These are phyloP conservation scores for Hassar affinis DNA, from an alignment of 2,113 vertebrate genomes.

Conservation along the genomic window DNA sequence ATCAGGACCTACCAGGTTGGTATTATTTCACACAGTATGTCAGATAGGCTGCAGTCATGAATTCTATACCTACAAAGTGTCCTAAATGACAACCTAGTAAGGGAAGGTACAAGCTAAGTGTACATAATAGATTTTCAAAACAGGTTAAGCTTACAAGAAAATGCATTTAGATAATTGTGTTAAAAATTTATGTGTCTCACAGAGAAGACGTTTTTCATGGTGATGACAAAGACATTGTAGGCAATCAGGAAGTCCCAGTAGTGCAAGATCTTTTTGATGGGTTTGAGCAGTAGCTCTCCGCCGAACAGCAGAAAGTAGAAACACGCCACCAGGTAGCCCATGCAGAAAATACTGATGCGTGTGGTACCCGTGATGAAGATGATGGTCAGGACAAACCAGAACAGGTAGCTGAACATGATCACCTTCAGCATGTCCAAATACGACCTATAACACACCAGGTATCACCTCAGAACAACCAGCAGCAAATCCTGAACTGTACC, in stretches of 20 bases:
- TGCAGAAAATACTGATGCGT: conserved; percentile 96
- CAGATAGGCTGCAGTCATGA: not conserved
- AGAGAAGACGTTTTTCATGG: conserved; percentile 96
- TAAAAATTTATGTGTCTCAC: conserved; percentile 67
- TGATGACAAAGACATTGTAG: conserved; percentile 97
- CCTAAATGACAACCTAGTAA: not conserved
- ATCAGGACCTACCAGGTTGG: not conserved
- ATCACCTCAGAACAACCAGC: conserved; percentile 10
- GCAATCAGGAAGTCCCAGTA: conserved; percentile 99
- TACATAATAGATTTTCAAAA: not conserved
- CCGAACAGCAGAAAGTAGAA: conserved; percentile 99
- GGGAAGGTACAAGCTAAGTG: not conserved
- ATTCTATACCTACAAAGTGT: not conserved
- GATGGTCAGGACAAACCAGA: conserved; percentile 98
- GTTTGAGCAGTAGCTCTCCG: conserved; percentile 89
- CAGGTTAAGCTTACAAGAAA: not conserved
- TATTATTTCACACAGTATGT: not conserved
- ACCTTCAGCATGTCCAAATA: conserved; percentile 99
- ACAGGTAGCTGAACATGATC: conserved; percentile 95
- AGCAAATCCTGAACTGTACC: not conserved
- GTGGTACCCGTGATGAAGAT: conserved; percentile 98
- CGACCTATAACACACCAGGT: conserved; percentile 75
- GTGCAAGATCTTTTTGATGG: conserved; percentile 93
- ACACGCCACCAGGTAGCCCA: conserved; percentile 98
- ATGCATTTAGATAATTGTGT: not conserved